Evolutionary conservation across 2,113 vertebrate species (phyloP).

Genomic region (Sprattus sprattus): DNA sequence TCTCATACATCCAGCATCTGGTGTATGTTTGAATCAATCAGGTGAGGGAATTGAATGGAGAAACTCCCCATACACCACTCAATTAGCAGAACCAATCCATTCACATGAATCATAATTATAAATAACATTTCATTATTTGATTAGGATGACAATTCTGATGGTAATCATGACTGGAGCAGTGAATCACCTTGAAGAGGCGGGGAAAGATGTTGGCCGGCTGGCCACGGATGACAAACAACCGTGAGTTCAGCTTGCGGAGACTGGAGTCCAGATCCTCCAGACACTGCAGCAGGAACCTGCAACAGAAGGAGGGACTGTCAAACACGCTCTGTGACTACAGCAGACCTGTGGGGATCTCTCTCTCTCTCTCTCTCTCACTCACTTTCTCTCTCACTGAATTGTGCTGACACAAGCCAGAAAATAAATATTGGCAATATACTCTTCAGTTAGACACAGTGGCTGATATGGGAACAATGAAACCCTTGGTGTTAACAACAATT

Average conservation of each 20-base stretch:
- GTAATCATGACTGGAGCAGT: too few species aligned
- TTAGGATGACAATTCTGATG: background rate
- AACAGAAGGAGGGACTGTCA: background rate
- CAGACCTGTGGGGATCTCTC: slow-evolving; percentile 2
- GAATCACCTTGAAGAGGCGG: slow-evolving; percentile 55
- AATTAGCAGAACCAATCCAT: background rate
- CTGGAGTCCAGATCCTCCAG: slow-evolving; percentile 59
- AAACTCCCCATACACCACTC: background rate
- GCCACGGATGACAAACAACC: slow-evolving; percentile 58
- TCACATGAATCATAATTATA: background rate
- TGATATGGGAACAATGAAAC: background rate
- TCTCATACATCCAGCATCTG: too few species aligned
- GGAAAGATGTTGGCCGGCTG: slow-evolving; percentile 64
- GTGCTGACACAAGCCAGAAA: background rate
- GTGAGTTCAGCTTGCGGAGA: slow-evolving; percentile 57
- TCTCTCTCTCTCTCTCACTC: background rate
- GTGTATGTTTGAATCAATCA: too few species aligned
- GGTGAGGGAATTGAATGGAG: background rate
- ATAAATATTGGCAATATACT: background rate
- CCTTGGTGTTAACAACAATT: background rate
- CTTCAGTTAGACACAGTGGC: background rate
- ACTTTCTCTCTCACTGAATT: background rate
- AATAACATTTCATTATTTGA: background rate
- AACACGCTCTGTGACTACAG: background rate
- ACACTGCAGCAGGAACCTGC: slow-evolving; percentile 60